Conservation (phyloP, 2,797 vertebrate species). For the Coccyzus lansbergi region DNA sequence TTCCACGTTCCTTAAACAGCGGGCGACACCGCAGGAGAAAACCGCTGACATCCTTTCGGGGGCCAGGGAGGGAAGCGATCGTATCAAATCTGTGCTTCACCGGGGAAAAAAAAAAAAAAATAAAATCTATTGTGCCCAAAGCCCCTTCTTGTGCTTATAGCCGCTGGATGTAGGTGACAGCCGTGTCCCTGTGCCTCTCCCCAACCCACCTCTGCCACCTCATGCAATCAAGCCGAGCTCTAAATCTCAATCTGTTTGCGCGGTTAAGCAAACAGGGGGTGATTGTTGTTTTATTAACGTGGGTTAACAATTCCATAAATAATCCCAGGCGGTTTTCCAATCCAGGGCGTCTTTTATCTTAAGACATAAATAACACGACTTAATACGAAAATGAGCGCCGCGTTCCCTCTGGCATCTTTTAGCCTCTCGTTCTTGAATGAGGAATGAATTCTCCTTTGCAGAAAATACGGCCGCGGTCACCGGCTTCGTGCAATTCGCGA, state of each 20-base stretch:
- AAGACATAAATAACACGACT: conserved; percentile 38
- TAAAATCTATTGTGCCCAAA: neutral
- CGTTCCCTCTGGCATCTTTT: conserved; percentile 12
- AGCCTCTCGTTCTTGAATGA: neutral
- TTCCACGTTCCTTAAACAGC: conserved; percentile 15
- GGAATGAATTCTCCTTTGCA: conserved; percentile 19
- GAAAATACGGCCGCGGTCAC: neutral
- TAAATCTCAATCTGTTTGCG: conserved; percentile 12
- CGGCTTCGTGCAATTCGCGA: neutral
- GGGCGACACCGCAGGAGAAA: conserved; percentile 12
- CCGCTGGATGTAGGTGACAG: neutral
- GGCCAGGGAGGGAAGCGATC: conserved; percentile 26
- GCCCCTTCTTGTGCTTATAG: neutral
- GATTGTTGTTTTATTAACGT: conserved; percentile 46
- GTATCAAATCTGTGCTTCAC: neutral
- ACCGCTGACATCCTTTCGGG: conserved; percentile 37
- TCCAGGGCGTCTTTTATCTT: conserved; percentile 53
- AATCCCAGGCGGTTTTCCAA: conserved; percentile 16
- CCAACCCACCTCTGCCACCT: neutral
- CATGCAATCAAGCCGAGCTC: conserved; percentile 1
- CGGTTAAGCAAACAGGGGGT: conserved; percentile 41
- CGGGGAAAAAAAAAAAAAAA: neutral
- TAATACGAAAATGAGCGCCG: conserved; percentile 37
- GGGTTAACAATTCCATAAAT: conserved; percentile 34
- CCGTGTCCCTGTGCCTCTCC: neutral